Percentiles rank a stretch among this genome's conserved stretches.
phyloP scores from a whole-genome alignment of 2,797 vertebrate genomes.

The Garrulus glandarius region DNA sequence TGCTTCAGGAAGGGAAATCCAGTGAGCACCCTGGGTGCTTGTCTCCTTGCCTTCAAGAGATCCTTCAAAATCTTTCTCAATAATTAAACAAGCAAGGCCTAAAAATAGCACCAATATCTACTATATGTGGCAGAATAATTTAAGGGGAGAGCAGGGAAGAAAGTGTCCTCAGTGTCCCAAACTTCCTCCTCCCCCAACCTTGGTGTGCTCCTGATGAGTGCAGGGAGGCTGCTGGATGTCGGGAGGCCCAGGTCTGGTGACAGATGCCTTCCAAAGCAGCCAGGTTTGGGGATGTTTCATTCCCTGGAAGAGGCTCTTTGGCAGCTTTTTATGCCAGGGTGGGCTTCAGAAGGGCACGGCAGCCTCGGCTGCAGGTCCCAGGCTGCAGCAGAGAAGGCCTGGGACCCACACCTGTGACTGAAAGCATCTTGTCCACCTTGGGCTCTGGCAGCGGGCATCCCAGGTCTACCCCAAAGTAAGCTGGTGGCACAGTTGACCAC shows the following conservation, averaged over 20 bases:
- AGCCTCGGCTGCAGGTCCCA: not conserved
- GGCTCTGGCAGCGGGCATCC: fast-evolving
- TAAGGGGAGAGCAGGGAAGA: not conserved
- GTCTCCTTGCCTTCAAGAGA: conserved; percentile 4
- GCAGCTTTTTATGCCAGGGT: not conserved
- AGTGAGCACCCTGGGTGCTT: not conserved
- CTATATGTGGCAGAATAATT: conserved; percentile 14
- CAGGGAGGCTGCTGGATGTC: not conserved
- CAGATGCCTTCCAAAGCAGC: not conserved
- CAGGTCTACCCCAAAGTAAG: not conserved
- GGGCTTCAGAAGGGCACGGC: not conserved
- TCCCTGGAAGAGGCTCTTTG: not conserved
- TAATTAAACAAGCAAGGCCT: conserved; percentile 53
- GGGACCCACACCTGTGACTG: not conserved
- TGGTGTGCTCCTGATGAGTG: fast-evolving
- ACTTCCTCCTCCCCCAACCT: no score
- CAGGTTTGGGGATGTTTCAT: not conserved
- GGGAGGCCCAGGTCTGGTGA: not conserved
- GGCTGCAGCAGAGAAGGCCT: not conserved
- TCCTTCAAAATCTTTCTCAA: conserved; percentile 28
- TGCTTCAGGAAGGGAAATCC: not conserved
- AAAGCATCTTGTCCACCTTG: not conserved
- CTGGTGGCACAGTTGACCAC: not conserved
- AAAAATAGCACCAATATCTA: conserved; percentile 45
- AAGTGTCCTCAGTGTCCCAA: not conserved